phyloP scores from a whole-genome alignment of 1,140 invertebrate species.

The Leptestheria dahalacensis region DNA sequence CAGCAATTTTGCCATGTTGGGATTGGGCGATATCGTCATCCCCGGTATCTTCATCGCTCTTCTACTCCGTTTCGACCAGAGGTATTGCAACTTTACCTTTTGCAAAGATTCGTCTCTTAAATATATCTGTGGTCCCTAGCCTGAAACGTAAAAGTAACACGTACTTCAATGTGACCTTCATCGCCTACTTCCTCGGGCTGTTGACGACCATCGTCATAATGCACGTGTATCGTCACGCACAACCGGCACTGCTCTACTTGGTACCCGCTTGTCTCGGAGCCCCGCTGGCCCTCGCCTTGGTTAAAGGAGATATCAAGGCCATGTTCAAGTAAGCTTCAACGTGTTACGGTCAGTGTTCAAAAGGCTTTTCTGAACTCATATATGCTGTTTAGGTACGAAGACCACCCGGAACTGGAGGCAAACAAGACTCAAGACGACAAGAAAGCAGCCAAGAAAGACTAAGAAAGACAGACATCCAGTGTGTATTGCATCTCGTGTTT shows the following conservation, averaged over 20 bases:
- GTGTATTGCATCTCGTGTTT: too few relatives aligned
- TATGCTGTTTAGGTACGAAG: slow-evolving; percentile 35
- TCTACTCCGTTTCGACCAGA: slow-evolving; percentile 83
- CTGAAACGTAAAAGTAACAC: slow-evolving; percentile 69
- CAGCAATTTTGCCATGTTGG: slow-evolving; percentile 95
- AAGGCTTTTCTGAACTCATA: neutral
- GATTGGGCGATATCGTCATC: slow-evolving; percentile 96
- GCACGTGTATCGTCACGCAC: slow-evolving; percentile 97
- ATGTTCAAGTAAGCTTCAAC: slow-evolving; percentile 66
- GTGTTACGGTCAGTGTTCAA: neutral
- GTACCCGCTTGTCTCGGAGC: slow-evolving; percentile 89
- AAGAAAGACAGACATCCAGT: neutral
- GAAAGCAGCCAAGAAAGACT: slow-evolving; percentile 7
- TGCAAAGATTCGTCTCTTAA: too few relatives aligned
- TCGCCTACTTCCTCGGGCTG: slow-evolving; percentile 86
- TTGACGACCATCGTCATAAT: slow-evolving; percentile 91
- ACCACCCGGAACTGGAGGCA: slow-evolving; percentile 41
- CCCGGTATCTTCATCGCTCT: slow-evolving; percentile 98
- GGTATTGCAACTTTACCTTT: slow-evolving; percentile 28
- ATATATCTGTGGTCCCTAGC: slow-evolving; percentile 34
- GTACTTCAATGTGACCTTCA: slow-evolving; percentile 88
- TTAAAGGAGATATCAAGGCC: slow-evolving; percentile 79
- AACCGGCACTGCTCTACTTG: slow-evolving; percentile 92
- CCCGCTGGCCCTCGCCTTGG: slow-evolving; percentile 66
- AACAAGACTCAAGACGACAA: slow-evolving; percentile 24